Evolutionary conservation across 1,140 invertebrate species (phyloP).

Genomic region (Drosophila pachea): DNA sequence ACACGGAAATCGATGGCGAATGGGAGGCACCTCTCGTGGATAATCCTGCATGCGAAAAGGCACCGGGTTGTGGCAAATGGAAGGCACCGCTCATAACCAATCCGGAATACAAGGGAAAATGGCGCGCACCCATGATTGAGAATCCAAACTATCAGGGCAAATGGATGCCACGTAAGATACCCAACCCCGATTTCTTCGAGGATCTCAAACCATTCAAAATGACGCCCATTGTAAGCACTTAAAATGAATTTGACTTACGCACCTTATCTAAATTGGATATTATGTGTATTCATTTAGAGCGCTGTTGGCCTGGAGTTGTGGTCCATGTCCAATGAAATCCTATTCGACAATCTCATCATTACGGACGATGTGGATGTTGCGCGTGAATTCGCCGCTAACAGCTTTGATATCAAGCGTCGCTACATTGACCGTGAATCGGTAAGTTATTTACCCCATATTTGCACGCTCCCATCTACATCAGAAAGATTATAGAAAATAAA

Average conservation of each 20-base stretch:
- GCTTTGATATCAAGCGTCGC: constrained; percentile 91
- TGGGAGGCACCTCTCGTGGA: constrained; percentile 97
- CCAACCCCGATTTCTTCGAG: constrained; percentile 95
- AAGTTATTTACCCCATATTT: constrained; percentile 76
- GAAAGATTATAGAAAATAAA: constrained; percentile 4
- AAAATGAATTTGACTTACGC: not conserved
- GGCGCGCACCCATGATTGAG: constrained; percentile 92
- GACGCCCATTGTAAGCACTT: constrained; percentile 91
- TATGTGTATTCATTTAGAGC: constrained; percentile 80
- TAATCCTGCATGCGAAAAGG: constrained; percentile 93
- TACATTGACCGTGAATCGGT: constrained; percentile 89
- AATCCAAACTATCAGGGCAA: constrained; percentile 98
- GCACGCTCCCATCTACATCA: not conserved
- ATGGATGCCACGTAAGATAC: constrained; percentile 92
- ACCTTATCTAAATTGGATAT: not conserved
- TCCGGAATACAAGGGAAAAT: constrained; percentile 94
- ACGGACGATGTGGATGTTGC: constrained; percentile 91
- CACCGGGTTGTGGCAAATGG: constrained; percentile 95
- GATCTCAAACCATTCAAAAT: constrained; percentile 94
- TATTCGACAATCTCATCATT: constrained; percentile 97
- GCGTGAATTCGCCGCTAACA: constrained; percentile 88
- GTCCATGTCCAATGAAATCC: constrained; percentile 97
- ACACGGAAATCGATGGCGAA: constrained; percentile 98
- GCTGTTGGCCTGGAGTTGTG: constrained; percentile 98
- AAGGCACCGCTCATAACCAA: constrained; percentile 92